Evolutionary conservation across 2,797 vertebrate genomes (phyloP).

Genomic region (Poeciliopsis gracilis): DNA sequence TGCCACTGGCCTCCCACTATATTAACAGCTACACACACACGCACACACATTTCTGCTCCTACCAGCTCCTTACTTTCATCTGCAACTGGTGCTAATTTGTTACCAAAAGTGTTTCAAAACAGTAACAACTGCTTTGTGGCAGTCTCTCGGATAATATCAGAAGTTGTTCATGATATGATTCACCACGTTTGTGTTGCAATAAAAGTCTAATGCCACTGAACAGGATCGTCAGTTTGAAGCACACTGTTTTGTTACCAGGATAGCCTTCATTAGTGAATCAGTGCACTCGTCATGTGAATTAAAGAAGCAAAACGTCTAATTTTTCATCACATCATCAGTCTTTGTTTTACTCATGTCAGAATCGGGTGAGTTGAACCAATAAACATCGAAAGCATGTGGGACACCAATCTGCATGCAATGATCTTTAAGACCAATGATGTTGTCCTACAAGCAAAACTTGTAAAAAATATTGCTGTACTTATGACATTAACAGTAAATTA

Average conservation of each 20-base stretch:
- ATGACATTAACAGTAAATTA: not conserved
- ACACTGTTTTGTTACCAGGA: not conserved
- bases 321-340: not conserved
- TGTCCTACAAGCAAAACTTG: not conserved
- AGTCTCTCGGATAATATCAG: not conserved
- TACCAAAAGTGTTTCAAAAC: not conserved
- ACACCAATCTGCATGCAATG: not conserved
- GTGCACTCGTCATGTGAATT: not conserved
- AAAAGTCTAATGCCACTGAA: not conserved
- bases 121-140: no score
- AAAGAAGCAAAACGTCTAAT: not conserved
- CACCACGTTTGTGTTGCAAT: not conserved
- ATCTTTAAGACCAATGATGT: not conserved
- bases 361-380: not conserved
- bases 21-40: conserved; percentile 28
- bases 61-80: conserved; percentile 30
- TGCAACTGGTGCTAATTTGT: conserved; percentile 51
- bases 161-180: not conserved
- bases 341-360: not conserved
- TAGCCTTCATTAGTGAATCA: not conserved
- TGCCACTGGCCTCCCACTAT: conserved; percentile 29
- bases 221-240: not conserved
- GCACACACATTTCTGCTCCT: conserved; percentile 7
- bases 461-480: no score
- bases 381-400: not conserved